Conservation (phyloP, 2,888 invertebrate genomes). For the Tillus elongatus region DNA sequence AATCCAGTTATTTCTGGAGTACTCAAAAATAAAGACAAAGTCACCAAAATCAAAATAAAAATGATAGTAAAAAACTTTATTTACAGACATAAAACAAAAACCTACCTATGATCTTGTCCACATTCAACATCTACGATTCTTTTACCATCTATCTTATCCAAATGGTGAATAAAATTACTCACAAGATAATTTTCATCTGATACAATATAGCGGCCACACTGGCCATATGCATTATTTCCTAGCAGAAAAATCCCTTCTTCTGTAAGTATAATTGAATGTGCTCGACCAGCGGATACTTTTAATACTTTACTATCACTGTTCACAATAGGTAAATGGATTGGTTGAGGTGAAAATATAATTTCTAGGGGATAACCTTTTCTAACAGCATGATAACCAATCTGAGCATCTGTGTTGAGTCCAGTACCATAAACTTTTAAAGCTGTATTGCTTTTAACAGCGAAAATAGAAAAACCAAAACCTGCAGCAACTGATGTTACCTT, state of each 20-base stretch:
- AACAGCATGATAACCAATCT: conserved; percentile 64
- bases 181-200: conserved; percentile 63
- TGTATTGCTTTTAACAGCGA: conserved; percentile 57
- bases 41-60: too few relatives aligned
- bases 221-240: conserved; percentile 90
- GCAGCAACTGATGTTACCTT: conserved; percentile 62
- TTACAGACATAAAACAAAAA: too few relatives aligned
- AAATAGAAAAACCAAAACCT: conserved; percentile 85
- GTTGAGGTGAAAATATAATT: conserved; percentile 60
- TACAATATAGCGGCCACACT: conserved; percentile 79
- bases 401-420: conserved; percentile 88
- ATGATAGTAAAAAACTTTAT: too few relatives aligned
- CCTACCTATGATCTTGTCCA: conserved; percentile 83
- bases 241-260: conserved; percentile 69
- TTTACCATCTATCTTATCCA: conserved; percentile 54
- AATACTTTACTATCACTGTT: conserved; percentile 47
- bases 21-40: too few relatives aligned
- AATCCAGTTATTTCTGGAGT: too few relatives aligned
- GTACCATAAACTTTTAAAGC: conserved; percentile 71
- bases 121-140: conserved; percentile 62
- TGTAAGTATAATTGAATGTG: conserved; percentile 74
- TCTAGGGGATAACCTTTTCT: conserved; percentile 52
- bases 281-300: conserved; percentile 72
- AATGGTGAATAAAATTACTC: conserved; percentile 57
- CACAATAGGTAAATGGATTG: conserved; percentile 59